Conservation (phyloP, 2,113 vertebrate genomes). For the Panthera leo region DNA sequence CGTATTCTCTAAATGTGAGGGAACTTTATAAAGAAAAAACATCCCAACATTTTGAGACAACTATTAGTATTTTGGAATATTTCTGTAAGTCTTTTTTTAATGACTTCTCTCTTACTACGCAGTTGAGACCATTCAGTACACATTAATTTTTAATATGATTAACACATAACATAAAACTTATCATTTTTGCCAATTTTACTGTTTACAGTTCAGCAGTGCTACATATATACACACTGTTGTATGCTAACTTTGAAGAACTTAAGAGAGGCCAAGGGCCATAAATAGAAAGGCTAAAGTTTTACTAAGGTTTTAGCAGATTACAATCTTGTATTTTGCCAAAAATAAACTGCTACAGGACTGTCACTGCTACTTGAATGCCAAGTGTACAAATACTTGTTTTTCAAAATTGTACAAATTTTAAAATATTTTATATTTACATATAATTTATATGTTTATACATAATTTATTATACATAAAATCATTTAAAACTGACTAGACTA, state of each 20-base stretch:
- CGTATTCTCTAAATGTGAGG: background rate
- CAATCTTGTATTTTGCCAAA: background rate
- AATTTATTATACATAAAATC: slow-evolving; percentile 30
- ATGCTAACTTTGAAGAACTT: background rate
- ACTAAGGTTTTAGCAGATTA: slow-evolving; percentile 14
- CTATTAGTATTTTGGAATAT: slow-evolving; percentile 27
- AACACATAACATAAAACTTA: background rate
- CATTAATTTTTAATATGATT: slow-evolving; percentile 31
- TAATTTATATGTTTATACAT: background rate
- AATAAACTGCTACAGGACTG: slow-evolving; percentile 22
- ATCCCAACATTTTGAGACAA: background rate
- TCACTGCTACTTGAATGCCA: background rate
- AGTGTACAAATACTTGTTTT: background rate
- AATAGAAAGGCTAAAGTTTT: slow-evolving; percentile 29
- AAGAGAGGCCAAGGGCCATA: slow-evolving; percentile 14
- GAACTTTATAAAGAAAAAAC: slow-evolving; percentile 27
- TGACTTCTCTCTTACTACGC: background rate
- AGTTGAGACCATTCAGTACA: background rate
- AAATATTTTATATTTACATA: background rate
- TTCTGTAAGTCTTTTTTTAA: background rate
- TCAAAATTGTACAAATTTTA: background rate
- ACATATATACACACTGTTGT: background rate
- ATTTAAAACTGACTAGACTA: slow-evolving; percentile 45
- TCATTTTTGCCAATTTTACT: background rate
- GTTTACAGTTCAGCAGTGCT: background rate